Evolutionary conservation across 2,888 invertebrate genomes (phyloP).

Genomic region (Adelognathus sp.): DNA sequence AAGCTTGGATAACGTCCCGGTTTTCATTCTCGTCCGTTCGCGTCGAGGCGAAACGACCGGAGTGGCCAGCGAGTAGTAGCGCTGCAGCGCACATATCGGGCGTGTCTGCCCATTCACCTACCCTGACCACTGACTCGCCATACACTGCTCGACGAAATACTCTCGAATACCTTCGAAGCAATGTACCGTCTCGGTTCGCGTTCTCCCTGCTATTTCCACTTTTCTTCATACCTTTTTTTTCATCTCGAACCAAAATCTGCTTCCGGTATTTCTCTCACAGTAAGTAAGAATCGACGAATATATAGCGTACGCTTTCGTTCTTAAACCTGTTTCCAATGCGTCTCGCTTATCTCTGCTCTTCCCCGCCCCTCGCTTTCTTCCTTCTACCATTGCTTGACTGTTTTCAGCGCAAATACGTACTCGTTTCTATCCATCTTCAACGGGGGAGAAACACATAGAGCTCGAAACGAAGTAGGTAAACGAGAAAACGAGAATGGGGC

Average conservation of each 20-base stretch:
- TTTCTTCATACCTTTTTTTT: not conserved
- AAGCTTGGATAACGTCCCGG: constrained; percentile 7
- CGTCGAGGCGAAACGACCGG: constrained; percentile 1
- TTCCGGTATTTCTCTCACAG: constrained; percentile 20
- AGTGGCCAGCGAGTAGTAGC: not conserved
- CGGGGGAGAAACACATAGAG: constrained; percentile 37
- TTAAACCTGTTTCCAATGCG: constrained; percentile 12
- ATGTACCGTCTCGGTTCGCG: constrained; percentile 60
- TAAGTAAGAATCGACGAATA: constrained; percentile 38
- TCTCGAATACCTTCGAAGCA: constrained; percentile 63
- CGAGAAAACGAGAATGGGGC: constrained; percentile 25
- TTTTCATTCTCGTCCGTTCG: constrained; percentile 17
- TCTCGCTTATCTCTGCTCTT: constrained; percentile 37
- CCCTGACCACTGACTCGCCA: constrained; percentile 41
- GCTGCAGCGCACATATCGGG: constrained; percentile 14
- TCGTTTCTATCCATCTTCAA: constrained; percentile 54
- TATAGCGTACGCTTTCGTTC: constrained; percentile 30
- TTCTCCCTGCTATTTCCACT: not conserved
- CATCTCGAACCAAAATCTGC: constrained; percentile 35
- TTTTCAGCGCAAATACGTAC: constrained; percentile 10
- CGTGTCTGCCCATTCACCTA: constrained; percentile 45
- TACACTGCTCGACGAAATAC: constrained; percentile 58
- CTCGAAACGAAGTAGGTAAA: constrained; percentile 27
- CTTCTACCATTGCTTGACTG: not conserved
- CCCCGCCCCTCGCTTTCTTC: constrained; percentile 15